Evolutionary conservation across 1,140 invertebrate genomes (phyloP).

Genomic region (Drosophila neocordata): DNA sequence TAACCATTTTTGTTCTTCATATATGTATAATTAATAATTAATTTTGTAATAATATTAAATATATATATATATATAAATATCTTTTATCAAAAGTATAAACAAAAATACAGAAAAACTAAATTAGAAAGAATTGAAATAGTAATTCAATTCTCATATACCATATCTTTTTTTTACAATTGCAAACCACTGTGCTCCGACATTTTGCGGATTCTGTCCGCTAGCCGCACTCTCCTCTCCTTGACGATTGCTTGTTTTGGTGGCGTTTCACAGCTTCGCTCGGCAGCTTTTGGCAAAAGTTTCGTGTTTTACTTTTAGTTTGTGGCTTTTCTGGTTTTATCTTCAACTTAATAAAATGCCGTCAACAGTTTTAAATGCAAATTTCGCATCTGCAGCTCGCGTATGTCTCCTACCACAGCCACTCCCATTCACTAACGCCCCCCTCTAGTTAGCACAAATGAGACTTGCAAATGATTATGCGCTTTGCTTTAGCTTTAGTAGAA

Average conservation of each 20-base stretch:
- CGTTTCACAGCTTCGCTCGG: constrained; percentile 73
- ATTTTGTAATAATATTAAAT: too few relatives aligned
- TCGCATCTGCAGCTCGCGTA: constrained; percentile 63
- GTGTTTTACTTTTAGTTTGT: constrained; percentile 81
- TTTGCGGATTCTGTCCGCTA: constrained; percentile 33
- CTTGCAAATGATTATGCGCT: constrained; percentile 75
- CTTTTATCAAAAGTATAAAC: too few relatives aligned
- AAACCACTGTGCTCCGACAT: constrained; percentile 35
- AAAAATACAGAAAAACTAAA: too few relatives aligned
- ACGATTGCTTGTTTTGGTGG: constrained; percentile 41
- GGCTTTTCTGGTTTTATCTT: constrained; percentile 80
- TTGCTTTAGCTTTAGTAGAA: constrained; percentile 26
- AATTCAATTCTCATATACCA: too few relatives aligned
- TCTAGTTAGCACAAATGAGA: constrained; percentile 68
- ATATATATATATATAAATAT: too few relatives aligned
- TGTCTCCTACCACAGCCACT: constrained; percentile 13
- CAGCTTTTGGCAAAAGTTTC: constrained; percentile 70
- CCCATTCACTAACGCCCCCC: not conserved
- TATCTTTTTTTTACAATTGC: not conserved
- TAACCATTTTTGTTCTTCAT: too few relatives aligned
- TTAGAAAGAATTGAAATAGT: too few relatives aligned
- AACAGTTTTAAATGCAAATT: constrained; percentile 81
- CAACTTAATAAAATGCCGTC: constrained; percentile 80
- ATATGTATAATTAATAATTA: too few relatives aligned
- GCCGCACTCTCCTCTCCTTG: not conserved